phyloP scores from a whole-genome alignment of 2,888 invertebrate species.

The Tiphia femorata region DNA sequence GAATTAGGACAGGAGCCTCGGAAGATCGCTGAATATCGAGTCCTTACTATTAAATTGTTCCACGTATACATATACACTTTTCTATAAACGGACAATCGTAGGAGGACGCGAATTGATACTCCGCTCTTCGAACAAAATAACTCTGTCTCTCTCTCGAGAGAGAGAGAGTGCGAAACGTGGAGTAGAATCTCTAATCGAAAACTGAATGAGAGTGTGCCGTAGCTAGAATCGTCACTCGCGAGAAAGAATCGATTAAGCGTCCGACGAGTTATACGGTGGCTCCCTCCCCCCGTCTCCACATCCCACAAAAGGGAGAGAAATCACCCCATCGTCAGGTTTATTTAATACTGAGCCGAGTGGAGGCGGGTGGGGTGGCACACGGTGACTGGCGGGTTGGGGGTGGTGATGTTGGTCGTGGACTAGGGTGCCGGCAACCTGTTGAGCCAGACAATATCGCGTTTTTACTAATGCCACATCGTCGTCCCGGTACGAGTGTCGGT shows the following conservation, averaged over 20 bases:
- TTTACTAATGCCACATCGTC: conserved; percentile 62
- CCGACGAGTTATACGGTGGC: conserved; percentile 38
- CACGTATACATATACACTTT: no score
- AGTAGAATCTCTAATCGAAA: no score
- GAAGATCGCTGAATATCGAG: no score
- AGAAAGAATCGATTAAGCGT: conserved; percentile 36
- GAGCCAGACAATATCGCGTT: conserved; percentile 67
- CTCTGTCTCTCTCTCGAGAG: no score
- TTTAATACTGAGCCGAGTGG: conserved; percentile 56
- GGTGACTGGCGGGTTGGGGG: conserved; percentile 25
- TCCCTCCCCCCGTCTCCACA: conserved; percentile 24
- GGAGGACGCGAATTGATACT: no score
- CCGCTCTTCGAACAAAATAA: no score
- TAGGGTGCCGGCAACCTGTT: conserved; percentile 62
- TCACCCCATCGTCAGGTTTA: conserved; percentile 60
- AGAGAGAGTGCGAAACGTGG: no score
- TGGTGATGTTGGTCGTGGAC: conserved; percentile 23
- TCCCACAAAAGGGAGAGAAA: conserved; percentile 49
- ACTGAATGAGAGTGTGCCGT: no score
- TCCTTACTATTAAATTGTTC: no score
- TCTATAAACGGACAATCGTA: no score
- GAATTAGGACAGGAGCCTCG: no score
- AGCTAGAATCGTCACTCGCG: no score
- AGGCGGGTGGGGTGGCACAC: conserved; percentile 41
- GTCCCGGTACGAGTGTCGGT: conserved; percentile 35